phyloP scores from a whole-genome alignment of 2,888 invertebrate species.

The Conus canariensis region DNA sequence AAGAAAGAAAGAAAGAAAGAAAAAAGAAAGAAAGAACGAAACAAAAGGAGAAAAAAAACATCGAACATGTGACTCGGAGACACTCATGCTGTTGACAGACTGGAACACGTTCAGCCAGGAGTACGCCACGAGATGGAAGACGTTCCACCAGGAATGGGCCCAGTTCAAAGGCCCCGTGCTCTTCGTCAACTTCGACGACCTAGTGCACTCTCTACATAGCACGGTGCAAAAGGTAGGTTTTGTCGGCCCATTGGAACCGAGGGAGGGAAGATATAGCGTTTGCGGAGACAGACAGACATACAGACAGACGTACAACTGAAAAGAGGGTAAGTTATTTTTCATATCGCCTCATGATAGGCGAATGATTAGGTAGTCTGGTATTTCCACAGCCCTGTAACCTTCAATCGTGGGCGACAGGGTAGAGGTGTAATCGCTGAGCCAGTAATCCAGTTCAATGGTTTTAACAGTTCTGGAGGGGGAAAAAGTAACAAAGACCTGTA shows the following conservation, averaged over 20 bases:
- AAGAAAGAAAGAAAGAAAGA: too few relatives aligned
- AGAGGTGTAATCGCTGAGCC: background rate
- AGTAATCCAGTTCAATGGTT: too few relatives aligned
- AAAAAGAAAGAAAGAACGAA: too few relatives aligned
- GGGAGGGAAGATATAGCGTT: background rate
- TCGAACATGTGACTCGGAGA: too few relatives aligned
- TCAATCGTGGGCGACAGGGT: background rate
- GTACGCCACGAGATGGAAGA: background rate
- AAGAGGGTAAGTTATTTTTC: too few relatives aligned
- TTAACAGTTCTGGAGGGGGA: background rate
- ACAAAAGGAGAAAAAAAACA: too few relatives aligned
- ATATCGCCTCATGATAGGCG: too few relatives aligned
- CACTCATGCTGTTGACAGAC: background rate
- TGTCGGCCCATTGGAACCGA: background rate
- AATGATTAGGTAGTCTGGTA: too few relatives aligned
- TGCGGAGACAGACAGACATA: too few relatives aligned
- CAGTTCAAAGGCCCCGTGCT: slow-evolving; percentile 3
- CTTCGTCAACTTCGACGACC: slow-evolving; percentile 14
- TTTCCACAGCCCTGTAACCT: too few relatives aligned
- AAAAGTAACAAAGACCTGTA: background rate
- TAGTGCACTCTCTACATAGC: background rate
- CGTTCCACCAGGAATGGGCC: background rate
- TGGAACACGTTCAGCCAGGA: background rate
- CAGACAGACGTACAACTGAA: too few relatives aligned
- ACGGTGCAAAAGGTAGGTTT: background rate